Base-by-base conservation (phyloP, 2,113 vertebrate genomes). In the Cyanistes caeruleus region DNA sequence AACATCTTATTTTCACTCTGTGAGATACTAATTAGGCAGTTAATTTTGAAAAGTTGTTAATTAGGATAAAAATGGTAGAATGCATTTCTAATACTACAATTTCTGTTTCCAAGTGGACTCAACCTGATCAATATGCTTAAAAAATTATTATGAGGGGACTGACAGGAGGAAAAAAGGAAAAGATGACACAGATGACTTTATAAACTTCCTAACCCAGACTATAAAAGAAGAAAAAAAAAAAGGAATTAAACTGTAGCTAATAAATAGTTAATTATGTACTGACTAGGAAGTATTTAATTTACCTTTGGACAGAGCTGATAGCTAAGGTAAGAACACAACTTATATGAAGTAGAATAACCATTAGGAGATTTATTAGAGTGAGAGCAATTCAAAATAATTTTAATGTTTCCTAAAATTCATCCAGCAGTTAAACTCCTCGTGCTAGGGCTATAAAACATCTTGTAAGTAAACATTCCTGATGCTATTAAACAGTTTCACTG, bases 181-280 rank as follows among this genome's bases (percentile, higher is more conserved):
- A 62, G 0, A 22, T 58, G 0, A 53, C 23, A 31, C 31, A 56
- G 1, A 30, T 73, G 0, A 27, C 23, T 35, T 28, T 52, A 11
- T 24, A 59, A 79, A 6, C 27, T 79, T 76, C 1, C 33, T 76
- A 83, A 52, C 4, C 0, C 7, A 69, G 48, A 55, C 13, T 27
- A 33, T 7, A 64, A 48, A 84, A 55, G 21, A 78, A 65, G 17
- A 53, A 81, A 52, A 87, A 52, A 72, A 88, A 83, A 43, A 63
- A 72, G 8, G 20, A 76, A 77, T n/a, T 19, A 39, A 48, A 8
- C 17, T 10, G 11, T 37, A 84, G 8, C 19, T 73, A 76, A 18
- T 76, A 59, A 72, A 14, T n/a, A 56, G 7, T 43, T 73, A 84
- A 64, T 8, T 21, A 35, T 20, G 12, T 67, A 51, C 25, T 35